phyloP scores from a whole-genome alignment of 2,888 invertebrate genomes.

The Pelosia muscerda region DNA sequence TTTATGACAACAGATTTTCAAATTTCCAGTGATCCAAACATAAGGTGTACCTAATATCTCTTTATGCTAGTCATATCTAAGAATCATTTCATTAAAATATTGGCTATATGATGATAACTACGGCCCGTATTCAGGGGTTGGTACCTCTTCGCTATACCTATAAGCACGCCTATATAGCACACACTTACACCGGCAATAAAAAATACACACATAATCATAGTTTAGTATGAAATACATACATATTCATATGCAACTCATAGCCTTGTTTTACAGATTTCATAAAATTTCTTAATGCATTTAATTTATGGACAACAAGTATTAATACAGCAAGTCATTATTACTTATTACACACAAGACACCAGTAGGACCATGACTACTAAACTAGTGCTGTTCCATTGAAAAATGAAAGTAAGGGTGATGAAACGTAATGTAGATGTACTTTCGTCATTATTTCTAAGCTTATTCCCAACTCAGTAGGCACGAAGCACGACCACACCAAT shows the following conservation, averaged over 20 bases:
- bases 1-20: too few relatives aligned
- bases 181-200: neutral
- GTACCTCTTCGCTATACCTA: too few relatives aligned
- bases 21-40: too few relatives aligned
- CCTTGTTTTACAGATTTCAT: conserved; percentile 4
- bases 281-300: neutral
- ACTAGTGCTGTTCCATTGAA: neutral
- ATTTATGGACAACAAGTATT: neutral
- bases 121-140: too few relatives aligned
- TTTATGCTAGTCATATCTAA: too few relatives aligned
- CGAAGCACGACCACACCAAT: too few relatives aligned
- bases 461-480: too few relatives aligned
- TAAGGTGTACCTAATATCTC: too few relatives aligned
- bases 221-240: neutral
- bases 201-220: neutral
- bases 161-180: neutral
- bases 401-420: neutral
- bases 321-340: neutral
- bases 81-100: too few relatives aligned
- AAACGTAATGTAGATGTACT: neutral
- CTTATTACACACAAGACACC: neutral
- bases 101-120: too few relatives aligned
- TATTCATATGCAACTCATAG: neutral
- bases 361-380: neutral
- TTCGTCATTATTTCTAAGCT: too few relatives aligned